Evolutionary conservation across 2,797 vertebrate species (phyloP).

Genomic region (Nannoperca australis): DNA sequence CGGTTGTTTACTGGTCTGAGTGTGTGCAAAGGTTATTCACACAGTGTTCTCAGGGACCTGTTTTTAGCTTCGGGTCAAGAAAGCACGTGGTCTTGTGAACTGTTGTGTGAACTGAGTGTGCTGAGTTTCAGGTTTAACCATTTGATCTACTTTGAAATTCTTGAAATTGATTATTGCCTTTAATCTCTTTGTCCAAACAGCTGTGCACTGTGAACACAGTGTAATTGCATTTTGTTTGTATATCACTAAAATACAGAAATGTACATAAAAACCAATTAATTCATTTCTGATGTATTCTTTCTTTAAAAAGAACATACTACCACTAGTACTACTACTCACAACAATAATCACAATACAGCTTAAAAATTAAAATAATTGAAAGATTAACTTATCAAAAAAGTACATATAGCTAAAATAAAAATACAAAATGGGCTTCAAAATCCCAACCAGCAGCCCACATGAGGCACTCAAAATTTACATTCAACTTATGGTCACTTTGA

Average conservation of each 20-base stretch:
- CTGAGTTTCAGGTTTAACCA: neutral
- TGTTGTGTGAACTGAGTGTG: neutral
- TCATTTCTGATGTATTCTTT: neutral
- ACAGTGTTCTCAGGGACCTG: slow-evolving; percentile 51
- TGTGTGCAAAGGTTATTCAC: slow-evolving; percentile 68
- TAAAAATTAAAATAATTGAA: neutral
- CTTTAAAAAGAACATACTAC: neutral
- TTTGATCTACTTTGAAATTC: too few species aligned
- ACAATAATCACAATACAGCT: neutral
- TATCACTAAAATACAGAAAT: neutral
- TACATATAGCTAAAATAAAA: neutral
- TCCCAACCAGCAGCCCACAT: neutral
- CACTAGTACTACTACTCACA: neutral
- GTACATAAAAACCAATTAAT: neutral
- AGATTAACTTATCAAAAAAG: neutral
- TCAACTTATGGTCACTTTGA: neutral
- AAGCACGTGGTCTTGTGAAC: slow-evolving; percentile 17
- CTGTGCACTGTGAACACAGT: neutral
- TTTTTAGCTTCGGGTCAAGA: slow-evolving; percentile 55
- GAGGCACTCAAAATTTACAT: neutral
- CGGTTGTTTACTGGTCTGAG: slow-evolving; percentile 76
- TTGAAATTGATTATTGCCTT: neutral
- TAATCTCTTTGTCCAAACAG: slow-evolving; percentile 1
- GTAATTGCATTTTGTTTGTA: neutral
- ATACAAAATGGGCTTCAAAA: neutral